Evolutionary conservation across 1,140 invertebrate genomes (phyloP).

Genomic region (Ostrea denselamellosa): DNA sequence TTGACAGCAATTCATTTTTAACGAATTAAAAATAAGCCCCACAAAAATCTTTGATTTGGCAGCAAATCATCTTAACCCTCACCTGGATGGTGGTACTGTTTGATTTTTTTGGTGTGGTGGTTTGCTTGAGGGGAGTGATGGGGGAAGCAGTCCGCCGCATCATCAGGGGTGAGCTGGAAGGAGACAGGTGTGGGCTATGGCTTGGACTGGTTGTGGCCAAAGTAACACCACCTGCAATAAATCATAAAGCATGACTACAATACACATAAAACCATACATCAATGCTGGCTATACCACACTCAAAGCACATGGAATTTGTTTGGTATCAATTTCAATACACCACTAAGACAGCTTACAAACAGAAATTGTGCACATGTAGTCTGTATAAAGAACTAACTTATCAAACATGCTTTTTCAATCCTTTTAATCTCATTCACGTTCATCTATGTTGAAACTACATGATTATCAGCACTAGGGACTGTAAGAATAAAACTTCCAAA

Average conservation of each 20-base stretch:
- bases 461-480: too few species aligned
- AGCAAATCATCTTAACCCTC: not conserved
- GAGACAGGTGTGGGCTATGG: slow-evolving; percentile 73
- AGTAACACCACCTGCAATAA: slow-evolving; percentile 9
- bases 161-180: slow-evolving; percentile 69
- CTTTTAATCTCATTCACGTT: too few species aligned
- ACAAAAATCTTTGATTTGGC: too few species aligned
- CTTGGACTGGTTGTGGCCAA: slow-evolving; percentile 67
- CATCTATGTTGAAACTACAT: too few species aligned
- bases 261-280: not conserved
- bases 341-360: not conserved
- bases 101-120: slow-evolving; percentile 55
- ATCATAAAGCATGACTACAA: not conserved
- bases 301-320: too few species aligned
- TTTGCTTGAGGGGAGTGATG: slow-evolving; percentile 64
- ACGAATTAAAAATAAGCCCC: too few species aligned
- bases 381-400: not conserved
- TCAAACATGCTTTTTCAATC: too few species aligned
- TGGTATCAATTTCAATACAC: not conserved
- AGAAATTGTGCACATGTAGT: not conserved
- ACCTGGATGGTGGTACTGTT: slow-evolving; percentile 54
- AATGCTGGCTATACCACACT: too few species aligned
- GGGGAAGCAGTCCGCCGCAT: slow-evolving; percentile 69
- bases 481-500: too few species aligned
- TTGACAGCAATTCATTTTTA: too few species aligned